Percentiles rank a stretch among this genome's conserved stretches.
Evolutionary conservation across 2,888 invertebrate genomes (phyloP).

Genomic region (Pristionchus entomophagus): DNA sequence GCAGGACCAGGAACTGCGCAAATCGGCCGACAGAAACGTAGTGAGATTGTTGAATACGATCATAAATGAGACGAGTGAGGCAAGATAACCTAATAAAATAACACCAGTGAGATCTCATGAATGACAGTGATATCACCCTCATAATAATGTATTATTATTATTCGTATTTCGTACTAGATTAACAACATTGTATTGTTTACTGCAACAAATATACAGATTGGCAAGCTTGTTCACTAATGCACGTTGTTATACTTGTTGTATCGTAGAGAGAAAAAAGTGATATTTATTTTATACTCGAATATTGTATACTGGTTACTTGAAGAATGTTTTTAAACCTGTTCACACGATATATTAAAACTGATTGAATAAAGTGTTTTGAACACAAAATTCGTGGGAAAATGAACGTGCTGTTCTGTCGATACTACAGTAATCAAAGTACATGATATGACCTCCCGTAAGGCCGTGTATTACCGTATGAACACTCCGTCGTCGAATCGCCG

Average conservation of each 20-base stretch:
- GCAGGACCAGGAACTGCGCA: slow-evolving; percentile 18
- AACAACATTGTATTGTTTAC: neutral
- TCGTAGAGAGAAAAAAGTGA: neutral
- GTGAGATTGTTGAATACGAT: neutral
- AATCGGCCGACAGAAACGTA: slow-evolving; percentile 21
- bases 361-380: neutral
- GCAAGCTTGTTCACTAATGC: neutral
- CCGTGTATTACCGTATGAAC: no score
- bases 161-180: neutral
- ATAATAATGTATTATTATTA: neutral
- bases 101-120: no score
- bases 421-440: no score
- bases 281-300: neutral
- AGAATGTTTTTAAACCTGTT: neutral
- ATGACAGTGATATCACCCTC: no score
- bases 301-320: neutral
- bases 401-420: no score
- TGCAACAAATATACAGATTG: neutral
- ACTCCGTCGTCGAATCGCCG: no score
- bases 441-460: no score
- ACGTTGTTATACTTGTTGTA: neutral
- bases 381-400: no score
- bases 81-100: no score
- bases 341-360: neutral
- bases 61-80: neutral